These are phyloP conservation scores for Zoanthus gigantus DNA, from an alignment of 92 coral and sea anemone species.

Conservation along the genomic window DNA sequence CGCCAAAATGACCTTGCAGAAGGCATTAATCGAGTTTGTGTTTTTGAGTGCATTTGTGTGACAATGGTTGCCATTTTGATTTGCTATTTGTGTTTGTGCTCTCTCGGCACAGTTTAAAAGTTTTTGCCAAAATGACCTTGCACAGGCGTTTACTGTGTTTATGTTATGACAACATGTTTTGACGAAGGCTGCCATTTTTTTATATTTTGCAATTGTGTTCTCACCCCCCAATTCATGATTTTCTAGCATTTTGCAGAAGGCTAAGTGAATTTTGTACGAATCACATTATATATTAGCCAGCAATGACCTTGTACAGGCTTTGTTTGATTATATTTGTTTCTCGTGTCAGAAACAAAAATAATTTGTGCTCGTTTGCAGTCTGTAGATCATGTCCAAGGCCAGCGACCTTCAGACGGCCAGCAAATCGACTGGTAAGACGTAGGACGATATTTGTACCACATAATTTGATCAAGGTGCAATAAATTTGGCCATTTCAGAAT, in stretches of 20 bases:
- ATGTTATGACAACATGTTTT: not conserved
- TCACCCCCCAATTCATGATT: not conserved
- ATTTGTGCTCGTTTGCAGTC: not conserved
- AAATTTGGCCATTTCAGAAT: not conserved
- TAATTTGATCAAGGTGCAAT: slow-evolving; percentile 19
- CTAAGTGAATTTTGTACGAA: slow-evolving; percentile 12
- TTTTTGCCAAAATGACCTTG: slow-evolving; percentile 35
- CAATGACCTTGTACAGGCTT: slow-evolving; percentile 31
- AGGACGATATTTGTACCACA: slow-evolving; percentile 25
- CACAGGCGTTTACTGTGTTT: slow-evolving; percentile 36
- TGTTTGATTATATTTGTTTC: slow-evolving; percentile 21
- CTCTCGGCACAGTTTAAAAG: not conserved
- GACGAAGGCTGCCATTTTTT: slow-evolving; percentile 1
- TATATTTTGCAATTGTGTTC: not conserved
- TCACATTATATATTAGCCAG: not conserved
- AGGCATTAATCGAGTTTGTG: slow-evolving; percentile 48
- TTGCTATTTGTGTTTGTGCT: not conserved
- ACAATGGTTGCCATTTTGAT: not conserved
- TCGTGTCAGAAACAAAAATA: slow-evolving; percentile 14
- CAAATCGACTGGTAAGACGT: not conserved
- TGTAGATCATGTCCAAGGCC: slow-evolving; percentile 43
- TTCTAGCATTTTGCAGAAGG: not conserved
- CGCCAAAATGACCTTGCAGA: slow-evolving; percentile 44
- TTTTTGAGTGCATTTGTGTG: not conserved
- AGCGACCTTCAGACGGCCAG: not conserved